These are phyloP conservation scores for Rhinogobio ventralis DNA, from an alignment of 2,797 vertebrate species.

Conservation along the genomic window DNA sequence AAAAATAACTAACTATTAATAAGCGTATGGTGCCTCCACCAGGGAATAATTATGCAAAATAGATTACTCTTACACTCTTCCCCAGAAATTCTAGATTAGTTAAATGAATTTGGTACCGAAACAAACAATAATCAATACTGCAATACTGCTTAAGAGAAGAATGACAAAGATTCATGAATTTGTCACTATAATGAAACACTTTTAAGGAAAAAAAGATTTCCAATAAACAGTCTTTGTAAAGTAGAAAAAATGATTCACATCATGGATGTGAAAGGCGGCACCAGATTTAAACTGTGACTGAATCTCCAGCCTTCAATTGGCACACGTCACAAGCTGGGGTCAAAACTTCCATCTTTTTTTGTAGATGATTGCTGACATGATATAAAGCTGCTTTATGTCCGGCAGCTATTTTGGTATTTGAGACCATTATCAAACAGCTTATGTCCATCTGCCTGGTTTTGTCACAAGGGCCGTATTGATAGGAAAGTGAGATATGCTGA, in stretches of 20 bases:
- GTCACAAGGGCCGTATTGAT: background rate
- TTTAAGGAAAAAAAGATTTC: background rate
- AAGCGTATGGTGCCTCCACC: background rate
- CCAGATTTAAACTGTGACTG: background rate
- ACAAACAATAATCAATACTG: background rate
- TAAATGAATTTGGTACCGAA: background rate
- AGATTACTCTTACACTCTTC: background rate
- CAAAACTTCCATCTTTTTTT: slow-evolving; percentile 16
- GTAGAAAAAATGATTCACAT: background rate
- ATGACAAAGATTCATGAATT: too few relatives aligned
- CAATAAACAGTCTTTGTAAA: background rate
- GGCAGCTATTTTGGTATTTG: slow-evolving; percentile 1
- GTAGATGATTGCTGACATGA: slow-evolving; percentile 17
- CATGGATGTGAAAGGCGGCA: background rate
- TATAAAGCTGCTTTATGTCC: background rate
- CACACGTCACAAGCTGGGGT: background rate
- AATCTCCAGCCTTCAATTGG: background rate
- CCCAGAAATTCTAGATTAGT: background rate
- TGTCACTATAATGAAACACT: too few relatives aligned
- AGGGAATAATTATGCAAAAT: background rate
- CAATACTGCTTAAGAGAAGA: background rate
- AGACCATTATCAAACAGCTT: slow-evolving; percentile 8
- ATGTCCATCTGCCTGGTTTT: background rate
- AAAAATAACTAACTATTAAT: background rate
- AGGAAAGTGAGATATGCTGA: slow-evolving; percentile 10